Base-by-base conservation (phyloP, 2,113 vertebrate genomes). In the Recurvirostra avosetta region DNA sequence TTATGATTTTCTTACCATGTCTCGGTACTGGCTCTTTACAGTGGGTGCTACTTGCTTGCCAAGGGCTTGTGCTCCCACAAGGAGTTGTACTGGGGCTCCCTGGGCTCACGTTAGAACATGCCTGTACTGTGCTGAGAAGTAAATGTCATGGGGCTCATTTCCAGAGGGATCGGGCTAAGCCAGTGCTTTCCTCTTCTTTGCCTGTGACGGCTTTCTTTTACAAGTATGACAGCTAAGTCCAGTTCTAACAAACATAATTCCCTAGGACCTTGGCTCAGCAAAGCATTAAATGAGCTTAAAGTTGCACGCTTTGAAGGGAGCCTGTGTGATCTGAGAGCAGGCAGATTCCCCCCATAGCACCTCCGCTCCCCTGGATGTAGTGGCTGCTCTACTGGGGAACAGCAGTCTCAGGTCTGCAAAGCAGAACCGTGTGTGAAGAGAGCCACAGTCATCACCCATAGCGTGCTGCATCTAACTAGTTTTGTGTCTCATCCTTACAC, bases 21-120 rank as follows among this genome's bases (percentile, higher is more conserved):
- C 45, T 86, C 45, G 45, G 26, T 30, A 65, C 19, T 40, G 72
- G 34, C 36, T 66, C 38, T 88, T 45, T 18, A 15, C 32, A 43
- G 43, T 0, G 3, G 6, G 21, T 66, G 53, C 40, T 29, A 36
- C 43, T 73, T 66, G 40, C 22, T 75, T 71, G 75, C 58, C 43
- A 78, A 47, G 27, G 84, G 56, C 16, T 41, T 38, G 50, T 27
- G 23, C n/a, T 67, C 22, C 50, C 45, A 40, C n/a, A 49, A 4
- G 58, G 0, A 30, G 27, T 2, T n/a, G 45, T 17, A 25, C 13
- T 27, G n/a, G 68, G 40, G 61, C 32, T 58, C 61, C 2, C 1
- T 21, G 1, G 1, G 49, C 36, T 75, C 45, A 20, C 5, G 0
- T 23, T 1, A 8, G 52, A 67, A 30, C 12, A 6, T 11, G 38